Evolutionary conservation across 2,888 invertebrate genomes (phyloP).

Genomic region (Lysandra bellargus): DNA sequence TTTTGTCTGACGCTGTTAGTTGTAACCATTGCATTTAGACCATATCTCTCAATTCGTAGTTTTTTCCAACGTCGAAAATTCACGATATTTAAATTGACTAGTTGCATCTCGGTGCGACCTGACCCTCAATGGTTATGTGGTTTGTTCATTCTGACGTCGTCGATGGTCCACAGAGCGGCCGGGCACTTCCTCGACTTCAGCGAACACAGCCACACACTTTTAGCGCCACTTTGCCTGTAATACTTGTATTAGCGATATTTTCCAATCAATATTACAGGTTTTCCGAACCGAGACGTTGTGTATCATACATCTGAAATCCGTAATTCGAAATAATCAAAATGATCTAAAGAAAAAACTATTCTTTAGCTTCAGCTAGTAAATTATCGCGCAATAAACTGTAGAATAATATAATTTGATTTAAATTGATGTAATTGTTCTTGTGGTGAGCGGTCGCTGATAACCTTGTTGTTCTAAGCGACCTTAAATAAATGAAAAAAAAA

Average conservation of each 20-base stretch:
- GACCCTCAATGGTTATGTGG: constrained; percentile 2
- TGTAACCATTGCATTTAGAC: neutral
- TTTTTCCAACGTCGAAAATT: neutral
- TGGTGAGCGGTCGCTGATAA: too few species aligned
- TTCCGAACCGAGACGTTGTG: constrained; percentile 47
- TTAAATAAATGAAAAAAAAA: too few species aligned
- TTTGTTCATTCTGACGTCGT: neutral
- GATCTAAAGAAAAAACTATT: too few species aligned
- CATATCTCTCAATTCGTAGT: neutral
- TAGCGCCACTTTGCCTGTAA: neutral
- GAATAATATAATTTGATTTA: too few species aligned
- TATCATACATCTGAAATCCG: constrained; percentile 41
- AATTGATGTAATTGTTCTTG: too few species aligned
- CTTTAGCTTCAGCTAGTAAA: too few species aligned
- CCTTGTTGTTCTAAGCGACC: too few species aligned
- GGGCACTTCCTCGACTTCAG: constrained; percentile 4
- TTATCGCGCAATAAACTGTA: neutral
- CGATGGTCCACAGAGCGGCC: constrained; percentile 16
- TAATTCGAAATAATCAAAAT: neutral
- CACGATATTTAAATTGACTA: neutral
- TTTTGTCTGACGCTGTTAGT: neutral
- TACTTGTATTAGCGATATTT: constrained; percentile 45
- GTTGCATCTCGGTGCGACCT: neutral
- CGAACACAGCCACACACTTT: constrained; percentile 12
- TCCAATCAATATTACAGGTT: constrained; percentile 47